phyloP scores from a whole-genome alignment of 2,113 vertebrate genomes.

The Monopterus albus region DNA sequence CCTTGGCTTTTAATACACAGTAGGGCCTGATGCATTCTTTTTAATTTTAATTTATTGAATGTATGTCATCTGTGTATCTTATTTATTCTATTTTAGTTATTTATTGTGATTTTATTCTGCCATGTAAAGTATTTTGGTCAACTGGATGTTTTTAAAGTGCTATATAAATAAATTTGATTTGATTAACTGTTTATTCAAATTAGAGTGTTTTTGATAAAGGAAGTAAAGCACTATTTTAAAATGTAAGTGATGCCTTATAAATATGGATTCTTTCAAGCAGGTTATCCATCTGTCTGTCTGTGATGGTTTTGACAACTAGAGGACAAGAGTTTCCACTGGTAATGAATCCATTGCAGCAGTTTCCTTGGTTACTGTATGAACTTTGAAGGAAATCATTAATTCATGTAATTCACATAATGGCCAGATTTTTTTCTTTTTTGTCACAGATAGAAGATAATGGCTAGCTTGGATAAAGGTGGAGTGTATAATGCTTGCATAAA shows the following conservation, averaged over 20 bases:
- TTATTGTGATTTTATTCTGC: no score
- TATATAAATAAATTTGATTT: no score
- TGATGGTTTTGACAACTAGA: no score
- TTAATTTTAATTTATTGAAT: no score
- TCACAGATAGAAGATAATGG: slow-evolving; percentile 63
- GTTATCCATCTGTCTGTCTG: no score
- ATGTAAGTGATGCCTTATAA: background rate
- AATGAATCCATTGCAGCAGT: background rate
- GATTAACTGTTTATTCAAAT: slow-evolving; percentile 44
- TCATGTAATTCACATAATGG: slow-evolving; percentile 68
- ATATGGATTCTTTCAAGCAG: background rate
- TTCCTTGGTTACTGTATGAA: background rate
- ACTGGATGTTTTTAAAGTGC: no score
- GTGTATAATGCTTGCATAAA: slow-evolving; percentile 67
- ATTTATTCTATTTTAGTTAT: no score
- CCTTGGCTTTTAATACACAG: no score
- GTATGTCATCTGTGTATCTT: no score
- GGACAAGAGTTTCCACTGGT: background rate
- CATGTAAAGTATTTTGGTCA: no score
- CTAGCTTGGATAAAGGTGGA: slow-evolving; percentile 40
- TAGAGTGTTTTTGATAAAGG: slow-evolving; percentile 28
- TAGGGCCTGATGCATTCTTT: no score
- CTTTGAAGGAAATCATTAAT: slow-evolving; percentile 47
- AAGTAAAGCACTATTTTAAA: slow-evolving; percentile 10
- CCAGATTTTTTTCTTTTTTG: slow-evolving; percentile 14